Base-by-base conservation (phyloP, 2,113 vertebrate species). In the Aspidoscelis tigris region DNA sequence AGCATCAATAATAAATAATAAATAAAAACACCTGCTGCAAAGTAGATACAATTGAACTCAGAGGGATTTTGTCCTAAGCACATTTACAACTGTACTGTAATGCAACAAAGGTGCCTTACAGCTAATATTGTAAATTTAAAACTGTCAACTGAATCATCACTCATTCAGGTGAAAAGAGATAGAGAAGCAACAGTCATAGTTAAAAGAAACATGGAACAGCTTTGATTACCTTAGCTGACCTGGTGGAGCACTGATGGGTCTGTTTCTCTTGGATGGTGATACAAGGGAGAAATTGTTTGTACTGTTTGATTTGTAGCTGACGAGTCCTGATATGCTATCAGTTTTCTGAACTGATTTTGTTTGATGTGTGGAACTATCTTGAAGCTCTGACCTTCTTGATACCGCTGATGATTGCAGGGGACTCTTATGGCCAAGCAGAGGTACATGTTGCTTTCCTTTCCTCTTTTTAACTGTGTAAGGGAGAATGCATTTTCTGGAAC, bases 191-290 rank as follows among this genome's bases (percentile, higher is more conserved):
- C 77, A 88, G 33, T 88, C 82, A 68, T 50, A 78, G 87, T 89
- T 93, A 88, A 90, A 93, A 95, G 85, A 87, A 92, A 85, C 21
- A 90, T 55, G 89, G 88, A 88, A 70, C 26, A 85, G 92, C 91
- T 96, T 95, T 95, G 91, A 96, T 96, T 95, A 95, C 95, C 95
- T 95, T 88, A 91, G 84, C 33, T 94, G 94, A 96, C 94, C 94
- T 89, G 43, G 50, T 21, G 88, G 92, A 92, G 86, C 88, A 87
- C 87, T 93, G 92, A 87, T 88, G 89, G 91, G 92, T 91, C 95
- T 93, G 88, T 90, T 95, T 93, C 90, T 95, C 89, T 94, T 84
- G 76, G 87, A 93, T 87, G 82, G 71, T 50, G 88, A 92, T 80
- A 92, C 22, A 88, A 94, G 89, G 81, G 69, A 89, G 89, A 92